Evolutionary conservation across 2,797 vertebrate genomes (phyloP), one percentile per base, ranked within the genome.

Genomic region (Triplophysa yarkandensis): DNA sequence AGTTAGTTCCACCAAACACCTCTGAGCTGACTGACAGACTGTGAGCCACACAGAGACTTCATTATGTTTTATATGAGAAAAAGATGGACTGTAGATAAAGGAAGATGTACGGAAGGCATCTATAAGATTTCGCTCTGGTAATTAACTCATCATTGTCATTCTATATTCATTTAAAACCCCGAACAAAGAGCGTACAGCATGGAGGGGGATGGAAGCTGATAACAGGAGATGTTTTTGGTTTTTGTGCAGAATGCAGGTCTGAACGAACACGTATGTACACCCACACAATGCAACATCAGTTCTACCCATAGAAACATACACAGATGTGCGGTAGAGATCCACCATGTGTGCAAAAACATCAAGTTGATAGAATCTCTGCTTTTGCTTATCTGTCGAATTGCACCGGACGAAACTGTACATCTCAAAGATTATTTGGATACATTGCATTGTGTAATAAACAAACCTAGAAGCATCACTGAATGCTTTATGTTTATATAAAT

Each of bases 51-150:
- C 28, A 62, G 27, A 54, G 71, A 60, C 44, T 60, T 75, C 67
- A 83, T 82, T 78, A 83, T 75, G 65, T 80, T 69, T 50, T 32
- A 81, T 67, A 41, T 60, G 25, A 19, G 55, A 65, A 58, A 32
- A 61, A 75, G 34, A 58, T 58, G 48, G 57, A 72, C 69, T 60
- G 19, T 52, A 74, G 67, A 65, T 77, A 48, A 43, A 74, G 23
- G 44, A 48, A 57, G 28, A 63, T 28, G 48, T 76, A 72, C 23
- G 32, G 60, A 32, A 34, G 62, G 57, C 50, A 54, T 71, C 3
- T 4, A 32, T 30, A 61, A 80, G 81, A 75, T 84, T 80, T 50
- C 2, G 16, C 54, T 52, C 34, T 43, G 11, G 48, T 76, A 76
- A 73, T 81, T 80, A 81, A 67, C 66, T 69, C 23, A 57, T 63